Conservation (phyloP, 2,797 vertebrate genomes). For the Carapus acus region DNA sequence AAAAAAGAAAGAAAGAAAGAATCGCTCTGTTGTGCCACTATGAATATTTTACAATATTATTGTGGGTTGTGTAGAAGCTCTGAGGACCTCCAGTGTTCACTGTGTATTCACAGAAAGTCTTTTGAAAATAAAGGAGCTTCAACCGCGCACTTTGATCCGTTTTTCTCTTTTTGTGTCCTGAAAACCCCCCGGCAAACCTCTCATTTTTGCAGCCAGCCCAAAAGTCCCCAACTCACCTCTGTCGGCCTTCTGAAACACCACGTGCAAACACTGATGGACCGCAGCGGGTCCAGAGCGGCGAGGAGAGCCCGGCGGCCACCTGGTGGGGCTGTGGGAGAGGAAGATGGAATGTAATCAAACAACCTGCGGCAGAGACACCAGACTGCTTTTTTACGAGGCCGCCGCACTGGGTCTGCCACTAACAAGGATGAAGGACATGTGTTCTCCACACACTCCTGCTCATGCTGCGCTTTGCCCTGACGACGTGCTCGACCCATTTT, state of each 20-base stretch:
- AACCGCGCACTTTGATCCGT: constrained; percentile 32
- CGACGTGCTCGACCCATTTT: constrained; percentile 9
- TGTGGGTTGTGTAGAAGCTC: constrained; percentile 19
- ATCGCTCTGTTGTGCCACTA: too few relatives aligned
- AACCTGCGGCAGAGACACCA: constrained; percentile 34
- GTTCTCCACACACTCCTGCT: constrained; percentile 27
- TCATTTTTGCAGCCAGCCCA: constrained; percentile 25
- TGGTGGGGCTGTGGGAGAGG: constrained; percentile 63
- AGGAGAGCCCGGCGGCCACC: constrained; percentile 33
- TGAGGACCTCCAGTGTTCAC: constrained; percentile 34
- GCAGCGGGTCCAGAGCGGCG: background rate
- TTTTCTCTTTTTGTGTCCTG: constrained; percentile 2
- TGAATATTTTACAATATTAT: too few relatives aligned
- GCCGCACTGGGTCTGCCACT: constrained; percentile 29
- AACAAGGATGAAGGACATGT: constrained; percentile 45
- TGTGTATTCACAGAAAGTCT: constrained; percentile 34
- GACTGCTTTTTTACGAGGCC: constrained; percentile 41
- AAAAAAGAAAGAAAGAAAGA: too few relatives aligned
- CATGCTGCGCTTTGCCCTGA: constrained; percentile 20
- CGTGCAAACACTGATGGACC: background rate
- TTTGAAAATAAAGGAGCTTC: constrained; percentile 25
- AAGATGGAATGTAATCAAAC: constrained; percentile 45
- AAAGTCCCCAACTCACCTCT: constrained; percentile 34
- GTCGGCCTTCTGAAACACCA: constrained; percentile 13
- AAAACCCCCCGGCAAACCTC: constrained; percentile 29